Percentiles rank a stretch among this genome's conserved stretches.
These are phyloP conservation scores for Catostylus mosaicus DNA, from an alignment of 30 jellyfish, hydroid and myxozoan species.

Conservation along the genomic window DNA sequence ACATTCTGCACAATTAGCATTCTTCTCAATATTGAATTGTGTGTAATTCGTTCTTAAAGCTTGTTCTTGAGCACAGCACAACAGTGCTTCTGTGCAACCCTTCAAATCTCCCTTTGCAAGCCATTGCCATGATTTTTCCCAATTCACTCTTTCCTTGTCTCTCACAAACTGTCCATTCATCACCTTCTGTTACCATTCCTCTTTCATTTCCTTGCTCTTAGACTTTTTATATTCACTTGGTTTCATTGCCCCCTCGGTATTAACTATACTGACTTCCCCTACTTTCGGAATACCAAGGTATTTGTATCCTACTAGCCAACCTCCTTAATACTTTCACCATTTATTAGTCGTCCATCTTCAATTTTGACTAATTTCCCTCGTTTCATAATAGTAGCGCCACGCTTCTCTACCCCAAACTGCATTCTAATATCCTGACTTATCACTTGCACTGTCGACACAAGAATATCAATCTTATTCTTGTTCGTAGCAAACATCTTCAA, in stretches of 20 bases:
- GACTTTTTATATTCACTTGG: constrained; percentile 17
- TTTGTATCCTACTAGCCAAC: constrained; percentile 11
- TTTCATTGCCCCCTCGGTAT: too few relatives aligned
- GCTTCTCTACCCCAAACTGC: constrained; percentile 22
- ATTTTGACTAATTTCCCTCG: constrained; percentile 30
- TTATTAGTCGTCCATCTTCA: constrained; percentile 7
- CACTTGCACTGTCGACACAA: background rate
- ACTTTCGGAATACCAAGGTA: constrained; percentile 26
- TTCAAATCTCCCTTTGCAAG: constrained; percentile 15
- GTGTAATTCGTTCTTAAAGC: constrained; percentile 14
- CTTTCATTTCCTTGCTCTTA: background rate
- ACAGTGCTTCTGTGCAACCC: constrained; percentile 14
- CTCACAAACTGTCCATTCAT: constrained; percentile 18
- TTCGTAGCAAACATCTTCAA: background rate
- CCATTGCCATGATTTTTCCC: constrained; percentile 19
- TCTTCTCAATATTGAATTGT: background rate
- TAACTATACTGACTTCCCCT: constrained; percentile 9
- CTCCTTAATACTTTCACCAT: constrained; percentile 17
- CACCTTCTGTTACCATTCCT: background rate
- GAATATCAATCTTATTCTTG: background rate
- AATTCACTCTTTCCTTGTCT: constrained; percentile 2
- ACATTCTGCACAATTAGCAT: constrained; percentile 7
- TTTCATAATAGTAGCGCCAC: background rate
- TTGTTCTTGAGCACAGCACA: constrained; percentile 28
- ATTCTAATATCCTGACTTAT: constrained; percentile 4